Evolutionary conservation across 2,797 vertebrate species (phyloP), one percentile per base, ranked within the genome.

Genomic region (Stomatorhinus walkeri): DNA sequence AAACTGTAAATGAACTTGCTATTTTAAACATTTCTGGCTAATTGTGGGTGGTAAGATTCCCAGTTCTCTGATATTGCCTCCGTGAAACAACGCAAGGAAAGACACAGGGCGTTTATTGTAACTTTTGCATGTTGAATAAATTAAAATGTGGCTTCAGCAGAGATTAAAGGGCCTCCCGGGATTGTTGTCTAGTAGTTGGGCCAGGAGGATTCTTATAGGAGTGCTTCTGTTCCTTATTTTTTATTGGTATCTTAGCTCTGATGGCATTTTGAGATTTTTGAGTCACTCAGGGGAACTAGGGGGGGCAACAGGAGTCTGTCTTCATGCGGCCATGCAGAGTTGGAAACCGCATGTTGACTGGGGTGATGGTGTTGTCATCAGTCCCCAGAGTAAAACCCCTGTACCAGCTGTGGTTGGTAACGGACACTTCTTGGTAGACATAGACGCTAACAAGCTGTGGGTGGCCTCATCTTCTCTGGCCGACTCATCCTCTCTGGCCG

Each of bases 131-230:
- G 46, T 24, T 36, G 46, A 87, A 87, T 61, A 61, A 22, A 49
- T 24, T 83, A 81, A 7, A 93, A 97, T 99, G 98, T 98, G 98
- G 98, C 95, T 98, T 9, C 97, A 98, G 94, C 98, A 98, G 91
- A 95, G 98, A 91, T 95, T 98, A 24, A 99, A 98, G 94, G 97
- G 97, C 72, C 94, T 98, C 2, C 97, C 98, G 9, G 97, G 97
- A 28, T 94, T 99, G 93, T 93, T 98, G 1, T 98, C 98, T 0
- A 98, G 98, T 94, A 98, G 97, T 94, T 99, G 98, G 98, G 97
- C 97, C 36, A 94, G 98, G 24, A 95, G 98, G 64, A 92, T 98
- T 1, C 93, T 98, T 46, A 92, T 96, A 4, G 95, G 96, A 12
- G 91, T 98, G 64, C 94, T 95, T 22, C 79, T 98, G 49, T 93